These are phyloP conservation scores for Callithrix jacchus DNA, from an alignment of 2,113 vertebrate genomes.

Conservation along the genomic window DNA sequence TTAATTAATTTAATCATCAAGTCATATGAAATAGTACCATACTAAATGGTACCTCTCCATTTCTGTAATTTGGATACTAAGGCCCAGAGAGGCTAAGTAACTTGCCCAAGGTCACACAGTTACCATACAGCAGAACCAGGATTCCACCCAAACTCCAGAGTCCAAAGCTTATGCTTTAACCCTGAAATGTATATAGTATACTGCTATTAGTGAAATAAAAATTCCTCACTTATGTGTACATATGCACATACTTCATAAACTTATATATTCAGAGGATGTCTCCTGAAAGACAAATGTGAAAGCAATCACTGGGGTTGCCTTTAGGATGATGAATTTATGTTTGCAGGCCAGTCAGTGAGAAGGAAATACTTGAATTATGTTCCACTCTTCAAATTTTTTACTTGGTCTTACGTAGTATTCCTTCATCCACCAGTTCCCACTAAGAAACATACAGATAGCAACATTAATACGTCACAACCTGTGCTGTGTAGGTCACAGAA, in stretches of 20 bases:
- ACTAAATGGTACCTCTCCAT: background rate
- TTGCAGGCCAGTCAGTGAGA: background rate
- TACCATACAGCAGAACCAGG: background rate
- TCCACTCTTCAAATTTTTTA: background rate
- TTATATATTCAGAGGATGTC: background rate
- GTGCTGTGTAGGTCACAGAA: background rate
- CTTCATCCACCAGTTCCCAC: background rate
- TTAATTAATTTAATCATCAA: background rate
- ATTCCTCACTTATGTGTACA: background rate
- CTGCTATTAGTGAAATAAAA: background rate
- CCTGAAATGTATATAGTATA: background rate
- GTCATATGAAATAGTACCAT: background rate
- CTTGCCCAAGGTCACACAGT: background rate
- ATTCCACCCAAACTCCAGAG: background rate
- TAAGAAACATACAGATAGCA: background rate
- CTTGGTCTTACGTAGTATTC: background rate
- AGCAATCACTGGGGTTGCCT: background rate
- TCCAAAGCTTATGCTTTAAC: background rate
- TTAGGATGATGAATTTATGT: background rate
- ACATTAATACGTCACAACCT: background rate
- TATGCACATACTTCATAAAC: background rate
- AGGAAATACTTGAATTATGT: background rate
- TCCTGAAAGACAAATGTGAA: background rate
- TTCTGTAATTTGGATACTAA: background rate
- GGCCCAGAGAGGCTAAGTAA: background rate